Percentiles rank a stretch among this genome's conserved stretches.
Evolutionary conservation across 2,113 vertebrate species (phyloP).

Genomic region (human): GRCh38 chr11:61797001-61797500

Average conservation of each 20-base stretch:
- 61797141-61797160: not conserved
- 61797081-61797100: not conserved
- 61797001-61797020: not conserved
- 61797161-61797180: slow-evolving; percentile 13
- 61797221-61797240: slow-evolving; percentile 62
- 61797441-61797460: not conserved
- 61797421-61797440: not conserved
- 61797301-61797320: not conserved
- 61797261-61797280: not conserved
- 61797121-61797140: not conserved
- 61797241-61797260: slow-evolving; percentile 2
- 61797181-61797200: slow-evolving; percentile 35
- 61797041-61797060: not conserved
- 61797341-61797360: not conserved
- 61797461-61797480: not conserved
- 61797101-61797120: not conserved
- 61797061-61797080: slow-evolving; percentile 14
- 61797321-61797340: rapidly evolving
- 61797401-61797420: rapidly evolving
- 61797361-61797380: slow-evolving; percentile 62
- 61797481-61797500: not conserved
- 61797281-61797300: too few relatives aligned
- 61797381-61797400: not conserved
- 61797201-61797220: slow-evolving; percentile 24
- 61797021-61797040: not conserved